Evolutionary conservation across 2,888 invertebrate genomes (phyloP), one percentile per base, ranked within the genome.

Genomic region (Dasysyrphus albostriatus): DNA sequence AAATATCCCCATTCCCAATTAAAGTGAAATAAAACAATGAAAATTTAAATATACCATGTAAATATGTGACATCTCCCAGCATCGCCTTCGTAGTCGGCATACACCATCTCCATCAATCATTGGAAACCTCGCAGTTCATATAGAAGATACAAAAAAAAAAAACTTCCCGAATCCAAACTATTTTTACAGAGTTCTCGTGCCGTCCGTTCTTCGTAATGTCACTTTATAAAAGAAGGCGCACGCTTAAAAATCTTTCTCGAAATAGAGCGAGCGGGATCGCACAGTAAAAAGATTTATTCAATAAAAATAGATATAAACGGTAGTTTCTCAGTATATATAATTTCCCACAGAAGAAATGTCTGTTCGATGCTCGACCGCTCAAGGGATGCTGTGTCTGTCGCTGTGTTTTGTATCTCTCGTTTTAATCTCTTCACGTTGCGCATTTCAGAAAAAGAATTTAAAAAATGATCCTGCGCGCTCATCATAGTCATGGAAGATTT

Each of bases 391-490:
- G 37, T n/a, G 32, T 65, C 32, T n/a, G 24, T 24, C 24, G 24
- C 24, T 24, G 24, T 24, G 24, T 24, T 24, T 51, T 80, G 39
- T 75, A 83, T 58, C 69, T 76, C 70, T 79, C 75, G 58, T 47
- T 72, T 76, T 76, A 76, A 84, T 75, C 75, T 87, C 54, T 59
- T 65, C 69, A 69, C 56, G 73, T 56, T 78, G 82, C 82, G 65
- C 72, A 87, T 58, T 82, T 75, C 47, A 72, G 10, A 51, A 37
- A 67, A 44, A 24, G 29, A 73, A 73, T 47, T 34, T 16, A 63
- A 54, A 47, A 61, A 82, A 74, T 77, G 83, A 87, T 87, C 87
- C 87, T 87, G 87, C 87, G 85, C 85, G 75, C 74, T 72, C 75
- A 83, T 58, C 12, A 65, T 24, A 44, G 51, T 75, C 63, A 44